These are phyloP conservation scores for Callosobruchus maculatus DNA, from an alignment of 2,888 invertebrate genomes.

Conservation along the genomic window DNA sequence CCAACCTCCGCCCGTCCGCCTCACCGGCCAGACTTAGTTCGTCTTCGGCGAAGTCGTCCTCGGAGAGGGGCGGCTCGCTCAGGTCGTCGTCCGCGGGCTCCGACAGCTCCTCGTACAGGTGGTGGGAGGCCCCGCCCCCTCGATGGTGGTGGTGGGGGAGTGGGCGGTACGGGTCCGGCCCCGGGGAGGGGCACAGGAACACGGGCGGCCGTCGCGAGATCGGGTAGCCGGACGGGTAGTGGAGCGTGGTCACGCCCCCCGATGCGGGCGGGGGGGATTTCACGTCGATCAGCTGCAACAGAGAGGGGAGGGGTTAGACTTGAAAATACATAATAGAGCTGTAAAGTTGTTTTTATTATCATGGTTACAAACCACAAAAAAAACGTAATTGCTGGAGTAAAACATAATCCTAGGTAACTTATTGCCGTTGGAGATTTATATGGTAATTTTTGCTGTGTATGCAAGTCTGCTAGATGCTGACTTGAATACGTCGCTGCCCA, in stretches of 20 bases:
- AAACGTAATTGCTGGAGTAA: too few species aligned
- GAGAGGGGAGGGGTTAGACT: too few species aligned
- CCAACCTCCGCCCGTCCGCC: constrained; percentile 36
- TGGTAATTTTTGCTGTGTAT: too few species aligned
- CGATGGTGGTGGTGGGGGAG: constrained; percentile 60
- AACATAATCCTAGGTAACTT: too few species aligned
- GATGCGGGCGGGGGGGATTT: constrained; percentile 60
- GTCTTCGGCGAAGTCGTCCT: constrained; percentile 83
- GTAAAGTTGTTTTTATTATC: too few species aligned
- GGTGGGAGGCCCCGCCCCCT: constrained; percentile 45
- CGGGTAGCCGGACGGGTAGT: constrained; percentile 61
- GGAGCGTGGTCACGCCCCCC: constrained; percentile 53
- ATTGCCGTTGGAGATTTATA: too few species aligned
- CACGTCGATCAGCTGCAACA: constrained; percentile 68
- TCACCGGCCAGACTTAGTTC: constrained; percentile 63
- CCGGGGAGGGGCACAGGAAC: constrained; percentile 67
- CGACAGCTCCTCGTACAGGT: constrained; percentile 78
- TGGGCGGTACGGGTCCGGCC: constrained; percentile 62
- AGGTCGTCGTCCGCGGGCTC: constrained; percentile 57
- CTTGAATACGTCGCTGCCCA: too few species aligned
- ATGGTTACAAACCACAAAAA: too few species aligned
- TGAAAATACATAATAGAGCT: too few species aligned
- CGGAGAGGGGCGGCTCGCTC: constrained; percentile 63
- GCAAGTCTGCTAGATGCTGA: too few species aligned
- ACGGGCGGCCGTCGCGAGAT: constrained; percentile 63